Percentiles rank a stretch among this genome's conserved stretches.
phyloP scores from a whole-genome alignment of 2,113 vertebrate species.

The Cariama cristata region DNA sequence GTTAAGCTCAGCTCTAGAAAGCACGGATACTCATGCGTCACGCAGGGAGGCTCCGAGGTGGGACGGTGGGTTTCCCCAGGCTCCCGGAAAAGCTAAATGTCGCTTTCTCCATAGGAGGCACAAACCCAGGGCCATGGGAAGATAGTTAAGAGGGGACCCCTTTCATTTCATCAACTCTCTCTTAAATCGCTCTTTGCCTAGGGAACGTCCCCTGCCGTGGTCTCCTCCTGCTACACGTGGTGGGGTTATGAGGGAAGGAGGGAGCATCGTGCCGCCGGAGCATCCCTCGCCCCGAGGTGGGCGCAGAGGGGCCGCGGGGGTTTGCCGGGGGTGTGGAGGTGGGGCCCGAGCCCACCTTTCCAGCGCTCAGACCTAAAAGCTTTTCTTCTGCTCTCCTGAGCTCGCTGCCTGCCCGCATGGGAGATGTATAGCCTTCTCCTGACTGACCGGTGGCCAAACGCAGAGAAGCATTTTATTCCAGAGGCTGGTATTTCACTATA shows the following conservation, averaged over 20 bases:
- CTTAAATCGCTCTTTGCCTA: neutral
- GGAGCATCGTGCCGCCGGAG: accelerated
- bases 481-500: neutral
- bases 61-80: neutral
- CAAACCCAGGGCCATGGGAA: neutral
- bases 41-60: neutral
- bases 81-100: neutral
- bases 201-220: accelerated
- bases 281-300: neutral
- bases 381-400: neutral
- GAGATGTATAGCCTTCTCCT: neutral
- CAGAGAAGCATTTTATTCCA: conserved; percentile 13
- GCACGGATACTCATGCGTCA: accelerated
- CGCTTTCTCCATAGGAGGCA: neutral
- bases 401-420: neutral
- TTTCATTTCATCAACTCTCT: neutral
- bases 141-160: neutral
- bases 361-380: neutral
- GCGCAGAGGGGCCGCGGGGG: neutral
- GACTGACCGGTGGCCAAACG: neutral
- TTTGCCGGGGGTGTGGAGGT: neutral
- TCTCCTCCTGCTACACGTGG: accelerated
- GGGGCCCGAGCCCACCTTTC: neutral
- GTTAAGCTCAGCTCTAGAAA: neutral
- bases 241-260: neutral